phyloP scores from a whole-genome alignment of 2,888 invertebrate genomes.

The Euzophera pinguis region DNA sequence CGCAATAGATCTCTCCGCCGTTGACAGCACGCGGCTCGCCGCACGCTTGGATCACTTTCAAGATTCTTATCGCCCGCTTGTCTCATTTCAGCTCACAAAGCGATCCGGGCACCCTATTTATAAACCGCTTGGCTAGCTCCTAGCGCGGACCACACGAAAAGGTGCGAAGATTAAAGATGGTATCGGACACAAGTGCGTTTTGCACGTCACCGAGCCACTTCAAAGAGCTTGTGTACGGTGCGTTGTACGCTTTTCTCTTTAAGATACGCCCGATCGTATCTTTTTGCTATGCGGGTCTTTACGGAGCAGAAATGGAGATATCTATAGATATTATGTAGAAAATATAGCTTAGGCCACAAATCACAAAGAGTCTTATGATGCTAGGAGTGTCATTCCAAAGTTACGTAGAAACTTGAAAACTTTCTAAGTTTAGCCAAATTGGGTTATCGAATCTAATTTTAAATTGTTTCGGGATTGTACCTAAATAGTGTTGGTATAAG shows the following conservation, averaged over 20 bases:
- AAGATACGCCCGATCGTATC: conserved; percentile 17
- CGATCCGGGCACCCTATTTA: conserved; percentile 61
- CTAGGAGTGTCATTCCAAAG: too few relatives aligned
- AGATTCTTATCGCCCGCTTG: conserved; percentile 67
- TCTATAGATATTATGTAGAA: background rate
- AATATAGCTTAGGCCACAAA: too few relatives aligned
- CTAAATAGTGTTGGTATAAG: too few relatives aligned
- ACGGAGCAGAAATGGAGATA: background rate
- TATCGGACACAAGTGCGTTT: conserved; percentile 70
- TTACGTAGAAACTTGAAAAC: too few relatives aligned
- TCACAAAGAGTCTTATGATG: too few relatives aligned
- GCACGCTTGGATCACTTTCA: conserved; percentile 60
- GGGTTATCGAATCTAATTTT: too few relatives aligned
- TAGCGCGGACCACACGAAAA: conserved; percentile 57
- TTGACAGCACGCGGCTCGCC: conserved; percentile 43
- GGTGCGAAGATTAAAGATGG: conserved; percentile 78
- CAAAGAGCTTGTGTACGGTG: conserved; percentile 44
- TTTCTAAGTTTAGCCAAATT: too few relatives aligned
- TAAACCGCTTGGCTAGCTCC: conserved; percentile 53
- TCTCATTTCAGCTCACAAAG: conserved; percentile 74
- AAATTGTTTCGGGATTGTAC: too few relatives aligned
- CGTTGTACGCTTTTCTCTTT: conserved; percentile 41
- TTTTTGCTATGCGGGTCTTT: conserved; percentile 21
- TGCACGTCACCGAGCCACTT: conserved; percentile 49
- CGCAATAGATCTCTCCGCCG: conserved; percentile 56